Evolutionary conservation across 2,113 vertebrate genomes (phyloP).

Genomic region (Stigmatopora nigra): DNA sequence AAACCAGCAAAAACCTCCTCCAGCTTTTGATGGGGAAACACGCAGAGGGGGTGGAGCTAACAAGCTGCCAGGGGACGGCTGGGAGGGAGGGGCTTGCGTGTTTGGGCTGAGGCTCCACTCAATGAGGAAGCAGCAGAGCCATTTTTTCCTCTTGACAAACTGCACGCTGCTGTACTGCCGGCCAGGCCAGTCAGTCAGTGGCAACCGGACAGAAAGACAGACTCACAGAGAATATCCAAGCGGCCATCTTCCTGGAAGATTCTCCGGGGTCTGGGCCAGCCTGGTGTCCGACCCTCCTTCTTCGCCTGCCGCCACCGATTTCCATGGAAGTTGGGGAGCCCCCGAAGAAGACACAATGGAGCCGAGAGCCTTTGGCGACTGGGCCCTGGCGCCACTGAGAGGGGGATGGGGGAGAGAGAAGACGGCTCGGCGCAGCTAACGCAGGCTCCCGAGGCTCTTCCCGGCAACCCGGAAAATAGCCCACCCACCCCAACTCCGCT

Average conservation of each 20-base stretch:
- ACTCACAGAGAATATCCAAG: slow-evolving; percentile 44
- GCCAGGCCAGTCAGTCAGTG: slow-evolving; percentile 34
- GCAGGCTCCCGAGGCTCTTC: slow-evolving; percentile 54
- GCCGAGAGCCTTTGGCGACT: slow-evolving; percentile 72
- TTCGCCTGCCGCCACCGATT: slow-evolving; percentile 25
- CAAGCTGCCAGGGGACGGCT: slow-evolving; percentile 48
- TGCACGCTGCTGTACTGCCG: slow-evolving; percentile 53
- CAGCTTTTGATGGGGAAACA: slow-evolving; percentile 57
- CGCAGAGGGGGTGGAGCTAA: slow-evolving; percentile 53
- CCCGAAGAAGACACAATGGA: slow-evolving; percentile 71
- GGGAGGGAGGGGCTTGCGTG: slow-evolving; percentile 42
- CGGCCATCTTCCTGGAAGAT: slow-evolving; percentile 33
- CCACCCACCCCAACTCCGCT: slow-evolving; percentile 8
- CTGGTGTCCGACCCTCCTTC: slow-evolving; percentile 23
- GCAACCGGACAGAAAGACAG: slow-evolving; percentile 42
- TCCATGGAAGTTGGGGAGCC: slow-evolving; percentile 56
- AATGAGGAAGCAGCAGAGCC: slow-evolving; percentile 77
- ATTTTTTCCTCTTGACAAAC: slow-evolving; percentile 75
- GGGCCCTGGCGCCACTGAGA: slow-evolving; percentile 72
- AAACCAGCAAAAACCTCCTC: too few relatives aligned
- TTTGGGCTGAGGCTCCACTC: slow-evolving; percentile 67
- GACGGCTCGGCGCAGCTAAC: slow-evolving; percentile 74
- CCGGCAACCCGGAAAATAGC: slow-evolving; percentile 48
- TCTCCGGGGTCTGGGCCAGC: slow-evolving; percentile 20
- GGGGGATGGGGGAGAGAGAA: slow-evolving; percentile 74